Base-by-base conservation (phyloP, 2,888 invertebrate genomes). In the Agonum fuliginosum region DNA sequence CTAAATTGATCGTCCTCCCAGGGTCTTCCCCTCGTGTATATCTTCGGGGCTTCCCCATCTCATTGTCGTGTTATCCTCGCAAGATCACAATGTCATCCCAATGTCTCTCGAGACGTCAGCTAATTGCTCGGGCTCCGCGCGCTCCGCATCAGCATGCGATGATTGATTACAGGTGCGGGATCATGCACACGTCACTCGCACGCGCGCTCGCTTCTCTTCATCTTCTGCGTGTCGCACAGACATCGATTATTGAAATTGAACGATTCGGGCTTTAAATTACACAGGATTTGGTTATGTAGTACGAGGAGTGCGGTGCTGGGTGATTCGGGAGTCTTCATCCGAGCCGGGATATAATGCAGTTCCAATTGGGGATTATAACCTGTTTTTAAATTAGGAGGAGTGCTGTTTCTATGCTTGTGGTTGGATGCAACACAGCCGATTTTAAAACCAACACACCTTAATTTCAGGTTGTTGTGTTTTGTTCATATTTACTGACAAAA, bases 161-260 rank as follows among this genome's bases (percentile, higher is more conserved):
- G 83, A 83, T 83, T 83, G 83, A 83, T 83, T 82, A 81, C 82
- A 78, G 76, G 80, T 80, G 80, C 79, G 79, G 80, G 80, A 80
- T 81, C 81, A 80, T 79, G 79, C 78, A 80, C 78, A 79, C 80
- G 80, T 81, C 81, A 81, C 79, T 79, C 78, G 78, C 80, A 81
- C 80, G 78, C 79, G 24, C 51, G 41, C 19, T 20, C 48, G 6
- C 48, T 22, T 54, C 54, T 54, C 27, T 10, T 46, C 30, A 10
- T 41, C 22, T 19, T 20, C 22, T 73, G 48, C 65, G 74, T 65
- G 72, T 75, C 34, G 34, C 70, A 70, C 69, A 70, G 78, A 78
- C 70, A 70, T 74, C 74, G 78, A 78, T 78, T 78, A 78, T 75
- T 73, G 74, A 75, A 75, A 75, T 69, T 46, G 74, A 62, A 78